Evolutionary conservation across 2,888 invertebrate species (phyloP), one percentile per base, ranked within the genome.

Genomic region (Physocephala rufipes): DNA sequence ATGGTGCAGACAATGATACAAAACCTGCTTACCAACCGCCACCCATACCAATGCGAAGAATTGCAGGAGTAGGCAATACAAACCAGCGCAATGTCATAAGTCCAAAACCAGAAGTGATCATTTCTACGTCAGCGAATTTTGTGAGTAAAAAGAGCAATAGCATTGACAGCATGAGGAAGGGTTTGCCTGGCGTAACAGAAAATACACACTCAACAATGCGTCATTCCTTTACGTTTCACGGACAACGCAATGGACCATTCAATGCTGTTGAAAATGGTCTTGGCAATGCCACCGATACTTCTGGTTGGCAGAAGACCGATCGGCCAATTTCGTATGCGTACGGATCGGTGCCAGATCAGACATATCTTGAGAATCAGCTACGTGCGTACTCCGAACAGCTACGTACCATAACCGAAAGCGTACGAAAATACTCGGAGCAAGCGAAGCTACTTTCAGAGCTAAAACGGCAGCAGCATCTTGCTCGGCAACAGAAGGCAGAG

Each of bases 381-480:
- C 78, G 84, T 53, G 85, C 86, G 16, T 86, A 86, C 61, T 86
- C 86, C 7, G 86, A 86, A 67, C 86, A 86, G 67, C 74, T 86
- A 30, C 78, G 84, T 21, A 85, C 84, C 49, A 86, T 86, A 19
- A 86, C 86, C 0, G 86, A 86, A 71, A 86, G 86, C 75, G 86
- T 86, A 28, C 79, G 86, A 3, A 86, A 86, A 72, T 86, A 86
- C 73, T 86, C 86, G 2, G 86, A 86, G 71, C 86, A 86, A 71
- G 86, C 86, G 1, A 85, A 86, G 73, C 72, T 86, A 4, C 75
- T 86, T 2, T 86, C 86, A 0, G 86, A 86, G 74, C 70, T 86
- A 1, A 86, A 86, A 69, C 81, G 86, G 0, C 85, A 86, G 63
- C 86, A 86, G 71, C 83, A 84, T 70, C 66, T 85, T 28, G 82